Evolutionary conservation across 2,888 invertebrate genomes (phyloP).

Genomic region (Ophonus ardosiacus): DNA sequence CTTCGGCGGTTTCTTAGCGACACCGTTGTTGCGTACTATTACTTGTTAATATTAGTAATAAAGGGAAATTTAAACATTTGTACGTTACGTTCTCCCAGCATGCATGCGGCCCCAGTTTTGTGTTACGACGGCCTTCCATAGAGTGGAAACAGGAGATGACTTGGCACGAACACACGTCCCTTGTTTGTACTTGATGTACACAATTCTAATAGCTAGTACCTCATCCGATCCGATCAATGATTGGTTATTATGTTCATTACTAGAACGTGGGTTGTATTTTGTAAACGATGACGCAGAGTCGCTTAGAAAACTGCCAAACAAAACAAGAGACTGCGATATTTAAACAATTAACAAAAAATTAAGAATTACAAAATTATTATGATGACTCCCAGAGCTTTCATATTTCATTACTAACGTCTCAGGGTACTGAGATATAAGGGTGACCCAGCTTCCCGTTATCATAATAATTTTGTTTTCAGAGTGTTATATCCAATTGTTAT

Average conservation of each 20-base stretch:
- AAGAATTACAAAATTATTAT: slow-evolving; percentile 74
- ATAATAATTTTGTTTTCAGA: slow-evolving; percentile 74
- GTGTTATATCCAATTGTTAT: slow-evolving; percentile 73
- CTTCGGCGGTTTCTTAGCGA: slow-evolving; percentile 74
- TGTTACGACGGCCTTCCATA: slow-evolving; percentile 11
- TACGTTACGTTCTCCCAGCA: slow-evolving; percentile 55
- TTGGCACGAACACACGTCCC: background rate
- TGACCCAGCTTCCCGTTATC: slow-evolving; percentile 70
- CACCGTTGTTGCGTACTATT: slow-evolving; percentile 66
- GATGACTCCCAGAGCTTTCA: slow-evolving; percentile 69
- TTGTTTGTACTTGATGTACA: too few relatives aligned
- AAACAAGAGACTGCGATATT: slow-evolving; percentile 76
- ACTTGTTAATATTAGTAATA: slow-evolving; percentile 53
- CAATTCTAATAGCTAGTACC: background rate
- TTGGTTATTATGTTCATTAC: slow-evolving; percentile 52
- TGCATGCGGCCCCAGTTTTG: slow-evolving; percentile 13
- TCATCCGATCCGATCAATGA: slow-evolving; percentile 1
- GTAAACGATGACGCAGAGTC: slow-evolving; percentile 64
- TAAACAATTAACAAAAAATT: slow-evolving; percentile 75
- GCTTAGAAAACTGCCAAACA: slow-evolving; percentile 67
- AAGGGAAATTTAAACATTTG: slow-evolving; percentile 54
- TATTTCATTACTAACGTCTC: background rate
- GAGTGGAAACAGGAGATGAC: background rate
- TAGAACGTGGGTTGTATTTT: slow-evolving; percentile 55
- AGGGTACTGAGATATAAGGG: slow-evolving; percentile 35